Base-by-base conservation (phyloP, 2,888 invertebrate genomes). In the Lochmaea capreae region DNA sequence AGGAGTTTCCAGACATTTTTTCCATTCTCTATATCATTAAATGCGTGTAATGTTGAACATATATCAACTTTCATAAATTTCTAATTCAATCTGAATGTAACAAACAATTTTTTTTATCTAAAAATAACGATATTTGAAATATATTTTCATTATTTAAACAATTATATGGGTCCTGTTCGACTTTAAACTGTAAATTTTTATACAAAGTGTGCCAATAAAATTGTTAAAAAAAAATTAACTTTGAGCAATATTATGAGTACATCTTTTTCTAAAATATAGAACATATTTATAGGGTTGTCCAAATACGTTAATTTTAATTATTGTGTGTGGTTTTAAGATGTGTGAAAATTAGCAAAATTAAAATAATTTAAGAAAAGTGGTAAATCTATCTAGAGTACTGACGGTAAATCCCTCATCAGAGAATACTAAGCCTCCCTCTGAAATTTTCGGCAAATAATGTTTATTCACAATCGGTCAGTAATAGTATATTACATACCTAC, bases 131-230 rank as follows among this genome's bases (percentile, higher is more conserved):
- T 10, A 18, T 54, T 54, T 16, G 18, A 16, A 54, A 52, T 52
- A 52, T 52, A 52, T 52, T 14, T 52, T n/a, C 16, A 18, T 54
- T 16, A 18, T 54, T 16, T 18, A 18, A 54, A 54, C 16, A 54
- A 54, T 18, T 54, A 54, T 54, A 54, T 18, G 18, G 10, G 26
- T 59, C 33, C 59, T 59, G 59, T 26, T 5, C 12, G 33, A 59
- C 59, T 59, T 33, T 59, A 3, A 16, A 54, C 54, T 54, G 54
- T 54, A 59, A 42, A 54, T 61, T 33, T 69, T 54, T 59, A 18
- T 71, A 71, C 26, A 79, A 76, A 73, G 71, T 79, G 78, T 78
- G 77, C 78, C 68, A 67, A 71, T 71, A 57, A 71, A 80, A 73
- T 75, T 69, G 75, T 74, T 68, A 39, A 42, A 73, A 62, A 75